Evolutionary conservation across 2,113 vertebrate genomes (phyloP).

Genomic region (Hiodon alosoides): DNA sequence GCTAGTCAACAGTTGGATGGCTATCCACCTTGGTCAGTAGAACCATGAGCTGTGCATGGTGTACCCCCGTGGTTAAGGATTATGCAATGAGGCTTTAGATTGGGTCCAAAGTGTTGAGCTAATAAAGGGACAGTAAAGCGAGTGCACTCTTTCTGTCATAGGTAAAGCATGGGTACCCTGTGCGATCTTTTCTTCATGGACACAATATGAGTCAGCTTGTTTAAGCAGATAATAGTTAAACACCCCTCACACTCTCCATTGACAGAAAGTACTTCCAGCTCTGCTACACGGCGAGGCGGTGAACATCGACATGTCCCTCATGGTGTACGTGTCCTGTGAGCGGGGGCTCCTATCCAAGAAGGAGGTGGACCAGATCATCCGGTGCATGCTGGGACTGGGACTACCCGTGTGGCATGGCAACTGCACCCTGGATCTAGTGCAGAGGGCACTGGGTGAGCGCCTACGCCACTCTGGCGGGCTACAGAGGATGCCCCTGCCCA

Average conservation of each 20-base stretch:
- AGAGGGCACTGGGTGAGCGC: constrained; percentile 64
- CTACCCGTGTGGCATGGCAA: constrained; percentile 66
- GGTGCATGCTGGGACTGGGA: constrained; percentile 69
- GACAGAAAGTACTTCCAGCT: constrained; percentile 64
- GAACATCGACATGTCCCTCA: constrained; percentile 73
- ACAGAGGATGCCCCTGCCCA: constrained; percentile 66
- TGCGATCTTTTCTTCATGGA: too few relatives aligned
- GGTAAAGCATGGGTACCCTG: too few relatives aligned
- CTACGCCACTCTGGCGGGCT: constrained; percentile 66
- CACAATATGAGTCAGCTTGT: too few relatives aligned
- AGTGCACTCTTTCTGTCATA: too few relatives aligned
- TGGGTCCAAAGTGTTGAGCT: too few relatives aligned
- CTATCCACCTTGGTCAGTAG: too few relatives aligned
- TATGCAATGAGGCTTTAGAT: too few relatives aligned
- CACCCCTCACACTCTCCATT: neutral
- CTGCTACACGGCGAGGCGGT: constrained; percentile 74
- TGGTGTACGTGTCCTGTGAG: constrained; percentile 65
- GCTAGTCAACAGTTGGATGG: too few relatives aligned
- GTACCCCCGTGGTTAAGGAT: too few relatives aligned
- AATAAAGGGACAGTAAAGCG: too few relatives aligned
- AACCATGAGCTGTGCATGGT: too few relatives aligned
- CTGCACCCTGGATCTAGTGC: constrained; percentile 62
- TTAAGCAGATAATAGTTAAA: too few relatives aligned
- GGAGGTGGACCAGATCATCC: constrained; percentile 65
- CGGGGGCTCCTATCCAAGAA: constrained; percentile 46